These are phyloP conservation scores for Pipa parva DNA, from an alignment of 2,113 vertebrate genomes.

Conservation along the genomic window DNA sequence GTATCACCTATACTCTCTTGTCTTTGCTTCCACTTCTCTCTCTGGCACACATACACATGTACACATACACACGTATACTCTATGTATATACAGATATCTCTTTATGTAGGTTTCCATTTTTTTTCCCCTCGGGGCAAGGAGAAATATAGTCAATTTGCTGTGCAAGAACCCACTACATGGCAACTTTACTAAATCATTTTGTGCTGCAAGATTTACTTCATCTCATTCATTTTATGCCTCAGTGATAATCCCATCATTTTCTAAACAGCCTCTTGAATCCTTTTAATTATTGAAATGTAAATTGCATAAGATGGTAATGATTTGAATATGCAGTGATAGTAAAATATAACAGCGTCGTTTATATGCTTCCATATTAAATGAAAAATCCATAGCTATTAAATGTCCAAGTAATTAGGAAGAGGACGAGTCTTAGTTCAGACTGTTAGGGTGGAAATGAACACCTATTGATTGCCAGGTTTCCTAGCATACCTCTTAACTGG, in stretches of 20 bases:
- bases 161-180: too few relatives aligned
- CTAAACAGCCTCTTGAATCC: constrained; percentile 45
- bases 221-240: not conserved
- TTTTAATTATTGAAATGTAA: not conserved
- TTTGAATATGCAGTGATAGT: not conserved
- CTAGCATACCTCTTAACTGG: not conserved
- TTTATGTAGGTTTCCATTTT: too few relatives aligned
- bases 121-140: too few relatives aligned
- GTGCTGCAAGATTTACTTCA: too few relatives aligned
- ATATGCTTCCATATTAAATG: not conserved
- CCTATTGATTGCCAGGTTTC: not conserved
- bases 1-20: too few relatives aligned
- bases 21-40: too few relatives aligned
- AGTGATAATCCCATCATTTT: constrained; percentile 34
- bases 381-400: not conserved
- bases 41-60: too few relatives aligned
- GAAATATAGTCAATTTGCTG: too few relatives aligned
- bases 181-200: too few relatives aligned
- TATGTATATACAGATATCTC: too few relatives aligned
- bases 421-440: not conserved
- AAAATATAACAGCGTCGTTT: not conserved
- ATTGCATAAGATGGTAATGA: not conserved
- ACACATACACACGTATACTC: too few relatives aligned
- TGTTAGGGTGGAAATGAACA: not conserved
- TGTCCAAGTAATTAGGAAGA: not conserved